A percentile compares a stretch with the other conserved stretches of the same genome.
Evolutionary conservation across 2,888 invertebrate genomes (phyloP).

Genomic region (Hypomecis punctinalis): DNA sequence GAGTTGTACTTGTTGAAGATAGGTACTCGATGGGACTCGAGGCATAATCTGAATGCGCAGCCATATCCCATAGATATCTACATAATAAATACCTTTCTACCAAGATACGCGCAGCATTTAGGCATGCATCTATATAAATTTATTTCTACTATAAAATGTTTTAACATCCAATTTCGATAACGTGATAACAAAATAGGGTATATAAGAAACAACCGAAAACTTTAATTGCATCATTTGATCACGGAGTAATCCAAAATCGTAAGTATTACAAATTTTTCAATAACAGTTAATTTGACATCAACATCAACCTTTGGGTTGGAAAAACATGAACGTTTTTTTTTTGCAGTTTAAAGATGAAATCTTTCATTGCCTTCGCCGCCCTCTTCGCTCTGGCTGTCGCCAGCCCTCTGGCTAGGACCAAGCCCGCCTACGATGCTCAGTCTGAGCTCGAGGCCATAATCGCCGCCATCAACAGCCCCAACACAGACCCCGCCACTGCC

Average conservation of each 20-base stretch:
- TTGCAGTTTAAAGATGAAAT: slow-evolving; percentile 65
- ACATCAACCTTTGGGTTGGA: too few relatives aligned
- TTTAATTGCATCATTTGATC: slow-evolving; percentile 31
- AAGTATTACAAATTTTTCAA: slow-evolving; percentile 9
- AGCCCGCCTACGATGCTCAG: slow-evolving; percentile 41
- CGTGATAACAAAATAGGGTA: slow-evolving; percentile 28
- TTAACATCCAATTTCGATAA: slow-evolving; percentile 16
- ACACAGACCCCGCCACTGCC: slow-evolving; percentile 63
- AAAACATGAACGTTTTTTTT: background rate
- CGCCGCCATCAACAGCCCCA: slow-evolving; percentile 64
- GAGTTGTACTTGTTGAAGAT: too few relatives aligned
- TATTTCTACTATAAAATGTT: slow-evolving; percentile 44
- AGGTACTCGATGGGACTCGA: too few relatives aligned
- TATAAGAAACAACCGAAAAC: slow-evolving; percentile 31
- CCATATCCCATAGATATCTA: background rate
- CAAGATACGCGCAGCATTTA: slow-evolving; percentile 15
- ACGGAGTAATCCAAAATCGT: slow-evolving; percentile 35
- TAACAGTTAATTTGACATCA: background rate
- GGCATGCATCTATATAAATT: slow-evolving; percentile 33
- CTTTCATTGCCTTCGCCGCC: slow-evolving; percentile 61
- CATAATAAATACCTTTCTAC: slow-evolving; percentile 6
- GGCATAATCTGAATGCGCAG: background rate
- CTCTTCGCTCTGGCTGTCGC: slow-evolving; percentile 60
- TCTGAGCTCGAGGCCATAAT: slow-evolving; percentile 55
- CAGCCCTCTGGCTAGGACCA: slow-evolving; percentile 41